These are phyloP conservation scores for Chlorodrepanis virens DNA, from an alignment of 2,113 vertebrate species.

Conservation along the genomic window DNA sequence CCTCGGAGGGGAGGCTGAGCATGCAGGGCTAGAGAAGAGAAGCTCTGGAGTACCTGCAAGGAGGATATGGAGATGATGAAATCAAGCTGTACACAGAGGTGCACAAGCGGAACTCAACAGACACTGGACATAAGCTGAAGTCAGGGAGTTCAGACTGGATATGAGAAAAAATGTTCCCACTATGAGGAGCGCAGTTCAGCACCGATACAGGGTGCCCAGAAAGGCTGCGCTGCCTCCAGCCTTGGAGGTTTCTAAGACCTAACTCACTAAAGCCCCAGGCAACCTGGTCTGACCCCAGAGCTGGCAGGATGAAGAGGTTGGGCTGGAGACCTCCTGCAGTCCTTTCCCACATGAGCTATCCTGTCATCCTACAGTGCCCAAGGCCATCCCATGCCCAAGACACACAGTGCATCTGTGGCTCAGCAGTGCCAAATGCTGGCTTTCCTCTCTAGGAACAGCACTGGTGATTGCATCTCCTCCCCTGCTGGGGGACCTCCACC, in stretches of 20 bases:
- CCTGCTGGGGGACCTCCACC: conserved; percentile 14
- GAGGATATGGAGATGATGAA: background rate
- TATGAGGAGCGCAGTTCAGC: background rate
- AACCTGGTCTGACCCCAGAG: background rate
- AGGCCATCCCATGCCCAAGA: background rate
- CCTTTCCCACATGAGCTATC: background rate
- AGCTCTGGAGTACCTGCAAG: background rate
- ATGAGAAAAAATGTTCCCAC: background rate
- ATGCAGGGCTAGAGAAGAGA: background rate
- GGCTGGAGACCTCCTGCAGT: background rate
- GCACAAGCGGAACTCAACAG: background rate
- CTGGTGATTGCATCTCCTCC: background rate
- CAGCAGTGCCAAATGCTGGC: background rate
- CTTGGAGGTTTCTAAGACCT: background rate
- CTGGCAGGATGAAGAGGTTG: background rate
- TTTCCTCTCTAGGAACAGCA: background rate
- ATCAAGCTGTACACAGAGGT: background rate
- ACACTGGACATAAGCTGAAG: background rate
- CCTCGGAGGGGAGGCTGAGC: background rate
- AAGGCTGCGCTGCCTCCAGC: background rate
- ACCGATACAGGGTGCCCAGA: background rate
- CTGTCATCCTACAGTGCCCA: background rate
- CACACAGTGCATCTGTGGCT: background rate
- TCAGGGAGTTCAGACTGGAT: background rate
- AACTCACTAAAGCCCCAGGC: background rate